These are phyloP conservation scores for Aspidiotus destructor DNA, from an alignment of 2,888 invertebrate genomes.

Conservation along the genomic window DNA sequence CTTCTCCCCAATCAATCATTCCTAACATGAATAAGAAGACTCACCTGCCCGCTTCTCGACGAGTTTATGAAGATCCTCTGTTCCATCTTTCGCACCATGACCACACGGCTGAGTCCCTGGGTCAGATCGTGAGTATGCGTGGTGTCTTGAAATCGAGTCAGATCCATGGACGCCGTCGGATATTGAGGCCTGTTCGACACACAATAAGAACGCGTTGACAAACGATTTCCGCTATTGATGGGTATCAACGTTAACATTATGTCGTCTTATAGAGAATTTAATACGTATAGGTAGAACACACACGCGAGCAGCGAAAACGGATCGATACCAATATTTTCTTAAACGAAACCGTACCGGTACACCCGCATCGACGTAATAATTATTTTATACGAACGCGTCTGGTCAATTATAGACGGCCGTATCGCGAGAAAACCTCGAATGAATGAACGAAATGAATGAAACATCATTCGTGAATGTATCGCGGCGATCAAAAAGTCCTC, in stretches of 20 bases:
- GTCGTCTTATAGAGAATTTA: too few species aligned
- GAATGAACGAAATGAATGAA: not conserved
- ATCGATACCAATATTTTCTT: slow-evolving; percentile 1
- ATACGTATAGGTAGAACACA: not conserved
- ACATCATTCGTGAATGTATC: not conserved
- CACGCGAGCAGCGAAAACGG: not conserved
- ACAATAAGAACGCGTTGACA: slow-evolving; percentile 4
- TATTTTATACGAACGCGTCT: not conserved
- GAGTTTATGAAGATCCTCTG: slow-evolving; percentile 53
- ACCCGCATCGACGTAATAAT: not conserved
- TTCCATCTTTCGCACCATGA: slow-evolving; percentile 59
- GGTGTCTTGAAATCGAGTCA: slow-evolving; percentile 38
- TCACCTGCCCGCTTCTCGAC: slow-evolving; percentile 48
- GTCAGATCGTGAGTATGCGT: slow-evolving; percentile 40
- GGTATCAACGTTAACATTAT: slow-evolving; percentile 5
- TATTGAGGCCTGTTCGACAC: slow-evolving; percentile 39
- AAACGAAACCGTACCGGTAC: not conserved
- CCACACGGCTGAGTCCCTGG: slow-evolving; percentile 45
- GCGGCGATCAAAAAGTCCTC: too few species aligned
- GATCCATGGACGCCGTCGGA: slow-evolving; percentile 38
- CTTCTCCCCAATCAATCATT: not conserved
- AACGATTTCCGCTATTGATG: slow-evolving; percentile 1
- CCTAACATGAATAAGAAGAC: slow-evolving; percentile 34
- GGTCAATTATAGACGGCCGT: not conserved
- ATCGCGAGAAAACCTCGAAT: not conserved